A percentile compares a stretch with the other conserved stretches of the same genome.
phyloP scores from a whole-genome alignment of 2,113 vertebrate genomes.

The Sander lucioperca region DNA sequence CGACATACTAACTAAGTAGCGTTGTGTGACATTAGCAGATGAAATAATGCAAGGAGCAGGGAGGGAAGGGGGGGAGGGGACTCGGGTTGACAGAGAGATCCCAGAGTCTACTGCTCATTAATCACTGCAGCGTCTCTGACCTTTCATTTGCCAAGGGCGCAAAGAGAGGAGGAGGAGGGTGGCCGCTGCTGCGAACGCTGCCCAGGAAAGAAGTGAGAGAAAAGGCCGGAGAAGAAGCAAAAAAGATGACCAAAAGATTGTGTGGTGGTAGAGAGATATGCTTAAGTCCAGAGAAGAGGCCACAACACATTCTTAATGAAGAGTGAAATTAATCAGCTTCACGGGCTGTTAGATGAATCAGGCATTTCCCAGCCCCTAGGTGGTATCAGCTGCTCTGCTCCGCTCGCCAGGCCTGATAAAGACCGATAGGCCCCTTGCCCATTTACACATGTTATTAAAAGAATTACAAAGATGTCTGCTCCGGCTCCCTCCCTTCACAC shows the following conservation, averaged over 20 bases:
- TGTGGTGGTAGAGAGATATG: constrained; percentile 46
- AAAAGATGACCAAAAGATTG: constrained; percentile 51
- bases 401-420: constrained; percentile 76
- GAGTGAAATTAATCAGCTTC: constrained; percentile 88
- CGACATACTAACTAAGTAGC: constrained; percentile 75
- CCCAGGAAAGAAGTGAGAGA: constrained; percentile 44
- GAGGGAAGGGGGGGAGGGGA: constrained; percentile 61
- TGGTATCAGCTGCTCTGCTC: constrained; percentile 81
- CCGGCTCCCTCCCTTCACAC: constrained; percentile 70
- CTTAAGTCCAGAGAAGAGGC: constrained; percentile 77
- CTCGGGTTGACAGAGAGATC: constrained; percentile 85
- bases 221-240: constrained; percentile 32
- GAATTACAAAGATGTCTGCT: constrained; percentile 82
- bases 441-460: constrained; percentile 85
- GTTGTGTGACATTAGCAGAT: constrained; percentile 83
- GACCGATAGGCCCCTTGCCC: constrained; percentile 80
- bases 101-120: constrained; percentile 88
- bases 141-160: constrained; percentile 90
- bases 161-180: constrained; percentile 79
- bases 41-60: constrained; percentile 82
- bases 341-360: constrained; percentile 83
- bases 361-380: constrained; percentile 82
- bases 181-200: constrained; percentile 50
- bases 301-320: constrained; percentile 84
- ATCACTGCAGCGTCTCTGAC: constrained; percentile 89